A percentile compares a stretch with the other conserved stretches of the same genome.
These are phyloP conservation scores for Sminthurides aquaticus DNA, from an alignment of 2,888 invertebrate genomes.

Conservation along the genomic window DNA sequence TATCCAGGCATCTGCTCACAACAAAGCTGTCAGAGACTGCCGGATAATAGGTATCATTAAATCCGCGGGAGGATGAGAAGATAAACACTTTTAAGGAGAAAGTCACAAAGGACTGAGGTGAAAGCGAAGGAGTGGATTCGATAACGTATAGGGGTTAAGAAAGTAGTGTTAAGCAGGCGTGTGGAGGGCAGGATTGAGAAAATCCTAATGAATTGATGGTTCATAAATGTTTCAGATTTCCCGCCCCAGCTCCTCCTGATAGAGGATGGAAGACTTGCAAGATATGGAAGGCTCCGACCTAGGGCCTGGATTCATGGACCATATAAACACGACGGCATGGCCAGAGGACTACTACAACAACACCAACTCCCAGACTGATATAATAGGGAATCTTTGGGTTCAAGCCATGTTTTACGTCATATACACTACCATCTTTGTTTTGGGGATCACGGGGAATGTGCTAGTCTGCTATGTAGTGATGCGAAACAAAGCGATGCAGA, in stretches of 20 bases:
- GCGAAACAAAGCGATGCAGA: conserved; percentile 90
- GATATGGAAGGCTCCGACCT: background rate
- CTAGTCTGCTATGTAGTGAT: conserved; percentile 90
- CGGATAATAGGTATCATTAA: too few relatives aligned
- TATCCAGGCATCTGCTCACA: too few relatives aligned
- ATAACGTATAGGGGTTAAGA: too few relatives aligned
- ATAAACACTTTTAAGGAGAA: too few relatives aligned
- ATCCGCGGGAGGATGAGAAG: background rate
- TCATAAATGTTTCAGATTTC: background rate
- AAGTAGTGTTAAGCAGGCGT: background rate
- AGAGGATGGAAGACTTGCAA: background rate
- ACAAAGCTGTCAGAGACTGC: too few relatives aligned
- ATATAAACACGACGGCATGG: background rate
- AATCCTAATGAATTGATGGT: background rate
- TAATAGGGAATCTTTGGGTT: conserved; percentile 60
- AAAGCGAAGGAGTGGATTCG: too few relatives aligned
- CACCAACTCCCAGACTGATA: conserved; percentile 46
- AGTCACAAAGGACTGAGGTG: too few relatives aligned
- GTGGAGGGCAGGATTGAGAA: background rate
- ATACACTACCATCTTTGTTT: conserved; percentile 72
- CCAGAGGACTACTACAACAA: background rate
- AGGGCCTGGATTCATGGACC: too few relatives aligned
- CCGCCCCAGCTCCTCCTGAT: background rate
- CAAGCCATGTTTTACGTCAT: conserved; percentile 67
- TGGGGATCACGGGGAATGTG: conserved; percentile 82